Evolutionary conservation across 2,797 vertebrate species (phyloP).

Genomic region (Pelochelys cantorii): DNA sequence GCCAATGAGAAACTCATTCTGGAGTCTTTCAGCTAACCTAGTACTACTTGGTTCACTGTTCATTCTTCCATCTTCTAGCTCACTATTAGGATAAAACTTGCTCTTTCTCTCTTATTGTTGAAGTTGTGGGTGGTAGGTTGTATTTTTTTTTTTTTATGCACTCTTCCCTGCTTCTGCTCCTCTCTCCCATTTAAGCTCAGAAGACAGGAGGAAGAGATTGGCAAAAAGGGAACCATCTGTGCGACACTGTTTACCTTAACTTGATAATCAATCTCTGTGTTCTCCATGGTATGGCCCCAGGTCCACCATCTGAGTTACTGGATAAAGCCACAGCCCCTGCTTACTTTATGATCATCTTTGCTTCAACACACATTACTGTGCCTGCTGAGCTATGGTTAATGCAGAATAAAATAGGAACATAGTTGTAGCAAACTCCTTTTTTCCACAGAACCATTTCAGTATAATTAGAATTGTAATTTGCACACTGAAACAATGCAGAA

Average conservation of each 20-base stretch:
- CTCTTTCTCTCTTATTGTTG: background rate
- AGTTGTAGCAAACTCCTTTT: background rate
- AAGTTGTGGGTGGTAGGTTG: background rate
- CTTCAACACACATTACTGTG: background rate
- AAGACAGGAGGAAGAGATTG: background rate
- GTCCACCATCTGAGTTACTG: background rate
- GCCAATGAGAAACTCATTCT: background rate
- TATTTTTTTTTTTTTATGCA: background rate
- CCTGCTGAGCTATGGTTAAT: background rate
- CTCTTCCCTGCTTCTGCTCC: background rate
- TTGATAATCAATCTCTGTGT: background rate
- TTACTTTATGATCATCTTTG: background rate
- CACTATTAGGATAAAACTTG: background rate
- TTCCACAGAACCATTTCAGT: background rate
- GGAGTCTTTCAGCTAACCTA: background rate
- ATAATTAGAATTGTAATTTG: background rate
- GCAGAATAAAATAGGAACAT: constrained; percentile 1
- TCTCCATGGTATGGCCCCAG: background rate
- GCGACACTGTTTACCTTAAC: too few relatives aligned
- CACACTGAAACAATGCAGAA: background rate
- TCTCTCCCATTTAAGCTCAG: background rate
- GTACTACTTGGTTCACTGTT: background rate
- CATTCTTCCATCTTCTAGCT: background rate
- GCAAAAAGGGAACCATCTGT: too few relatives aligned
- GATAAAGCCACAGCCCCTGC: background rate